These are phyloP conservation scores for Eonycteris spelaea DNA, from an alignment of 2,113 vertebrate genomes.

Conservation along the genomic window DNA sequence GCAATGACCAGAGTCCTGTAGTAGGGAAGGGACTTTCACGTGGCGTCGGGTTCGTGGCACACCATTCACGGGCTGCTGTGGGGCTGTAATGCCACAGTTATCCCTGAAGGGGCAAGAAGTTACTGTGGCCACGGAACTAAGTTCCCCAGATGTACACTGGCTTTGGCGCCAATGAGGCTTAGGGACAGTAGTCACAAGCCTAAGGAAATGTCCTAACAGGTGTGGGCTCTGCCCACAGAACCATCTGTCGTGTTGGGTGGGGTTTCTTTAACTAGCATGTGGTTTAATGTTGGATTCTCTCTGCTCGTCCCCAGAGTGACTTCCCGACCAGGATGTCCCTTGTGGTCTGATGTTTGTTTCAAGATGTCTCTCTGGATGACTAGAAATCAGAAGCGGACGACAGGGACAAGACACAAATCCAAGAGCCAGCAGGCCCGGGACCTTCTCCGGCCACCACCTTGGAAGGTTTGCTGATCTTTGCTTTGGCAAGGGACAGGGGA, in stretches of 20 bases:
- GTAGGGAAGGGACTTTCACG: not conserved
- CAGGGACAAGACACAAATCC: conserved; percentile 65
- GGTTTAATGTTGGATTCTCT: conserved; percentile 64
- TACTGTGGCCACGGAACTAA: not conserved
- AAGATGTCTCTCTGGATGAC: conserved; percentile 66
- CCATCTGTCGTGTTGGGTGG: not conserved
- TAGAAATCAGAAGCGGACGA: conserved; percentile 57
- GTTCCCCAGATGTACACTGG: not conserved
- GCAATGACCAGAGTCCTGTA: not conserved
- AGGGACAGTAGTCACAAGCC: not conserved
- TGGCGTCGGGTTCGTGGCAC: fast-evolving
- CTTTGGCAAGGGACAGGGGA: conserved; percentile 56
- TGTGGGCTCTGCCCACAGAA: not conserved
- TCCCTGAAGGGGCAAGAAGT: not conserved
- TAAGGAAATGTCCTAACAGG: not conserved
- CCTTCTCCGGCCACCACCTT: conserved; percentile 60
- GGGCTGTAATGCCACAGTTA: not conserved
- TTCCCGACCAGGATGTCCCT: conserved; percentile 89
- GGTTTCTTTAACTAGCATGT: not conserved
- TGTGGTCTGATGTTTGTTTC: conserved; percentile 83
- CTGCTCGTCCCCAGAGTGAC: conserved; percentile 81
- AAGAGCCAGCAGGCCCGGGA: conserved; percentile 68
- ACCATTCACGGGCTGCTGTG: too few species aligned
- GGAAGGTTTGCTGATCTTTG: conserved; percentile 72
- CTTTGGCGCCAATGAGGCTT: not conserved